Percentiles rank a stretch among this genome's conserved stretches.
phyloP scores from a whole-genome alignment of 2,797 vertebrate genomes.

The Phataginus tetradactyla region DNA sequence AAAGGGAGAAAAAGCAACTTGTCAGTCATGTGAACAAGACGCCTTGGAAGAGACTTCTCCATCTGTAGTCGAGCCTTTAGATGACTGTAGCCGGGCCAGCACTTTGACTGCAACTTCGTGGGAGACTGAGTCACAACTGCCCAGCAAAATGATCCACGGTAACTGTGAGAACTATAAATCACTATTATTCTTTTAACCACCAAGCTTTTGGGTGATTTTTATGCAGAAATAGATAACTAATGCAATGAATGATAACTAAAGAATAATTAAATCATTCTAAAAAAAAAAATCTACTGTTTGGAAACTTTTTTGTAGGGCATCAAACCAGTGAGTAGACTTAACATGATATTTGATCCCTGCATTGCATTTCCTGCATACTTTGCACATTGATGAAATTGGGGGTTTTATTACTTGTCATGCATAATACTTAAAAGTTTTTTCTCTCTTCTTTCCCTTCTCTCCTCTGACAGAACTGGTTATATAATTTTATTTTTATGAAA shows the following conservation, averaged over 20 bases:
- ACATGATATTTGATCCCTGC: not conserved
- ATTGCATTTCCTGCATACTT: constrained; percentile 50
- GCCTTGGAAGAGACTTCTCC: not conserved
- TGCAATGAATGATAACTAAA: constrained; percentile 8
- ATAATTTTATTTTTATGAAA: constrained; percentile 14
- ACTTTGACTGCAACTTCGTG: not conserved
- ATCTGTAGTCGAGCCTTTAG: not conserved
- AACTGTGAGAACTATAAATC: not conserved
- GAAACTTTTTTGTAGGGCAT: constrained; percentile 7
- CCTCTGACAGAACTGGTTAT: not conserved
- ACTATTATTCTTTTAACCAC: not conserved
- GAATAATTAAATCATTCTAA: constrained; percentile 31
- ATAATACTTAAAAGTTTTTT: not conserved
- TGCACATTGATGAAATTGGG: not conserved
- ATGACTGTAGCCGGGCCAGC: not conserved
- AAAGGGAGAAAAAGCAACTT: not conserved
- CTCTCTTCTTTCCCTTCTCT: not conserved
- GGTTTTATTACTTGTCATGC: not conserved
- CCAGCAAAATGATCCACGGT: not conserved
- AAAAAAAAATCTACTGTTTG: constrained; percentile 5
- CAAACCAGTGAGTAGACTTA: constrained; percentile 16
- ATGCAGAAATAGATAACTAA: constrained; percentile 7
- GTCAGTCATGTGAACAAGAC: not conserved
- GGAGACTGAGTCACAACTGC: not conserved
- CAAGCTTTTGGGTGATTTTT: constrained; percentile 31